Conservation (phyloP, 1,140 invertebrate species). For the Babylonia areolata region DNA sequence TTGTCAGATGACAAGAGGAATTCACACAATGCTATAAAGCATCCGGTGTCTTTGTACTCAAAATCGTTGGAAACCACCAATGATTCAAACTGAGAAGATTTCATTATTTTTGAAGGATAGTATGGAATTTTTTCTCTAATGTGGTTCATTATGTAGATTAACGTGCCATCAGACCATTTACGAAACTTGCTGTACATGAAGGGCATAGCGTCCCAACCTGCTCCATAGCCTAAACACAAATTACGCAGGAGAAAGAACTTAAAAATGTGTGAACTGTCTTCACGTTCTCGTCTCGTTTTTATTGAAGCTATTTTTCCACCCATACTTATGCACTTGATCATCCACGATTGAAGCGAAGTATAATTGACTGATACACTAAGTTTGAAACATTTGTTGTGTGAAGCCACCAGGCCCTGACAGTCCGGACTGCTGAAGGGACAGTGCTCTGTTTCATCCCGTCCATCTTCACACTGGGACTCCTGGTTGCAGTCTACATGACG, state of each 20-base stretch:
- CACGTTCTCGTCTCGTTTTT: not conserved
- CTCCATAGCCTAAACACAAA: not conserved
- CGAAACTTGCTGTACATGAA: not conserved
- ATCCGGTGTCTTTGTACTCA: not conserved
- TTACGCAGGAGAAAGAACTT: not conserved
- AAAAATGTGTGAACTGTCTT: not conserved
- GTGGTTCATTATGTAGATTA: not conserved
- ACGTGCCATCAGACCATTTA: not conserved
- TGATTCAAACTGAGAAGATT: too few relatives aligned
- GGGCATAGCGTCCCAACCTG: not conserved
- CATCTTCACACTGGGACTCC: conserved; percentile 5
- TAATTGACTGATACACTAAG: not conserved
- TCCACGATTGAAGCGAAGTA: not conserved
- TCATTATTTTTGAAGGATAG: too few relatives aligned
- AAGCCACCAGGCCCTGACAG: conserved; percentile 11
- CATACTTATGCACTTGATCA: not conserved
- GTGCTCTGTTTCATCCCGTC: conserved; percentile 17
- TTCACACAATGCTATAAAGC: not conserved
- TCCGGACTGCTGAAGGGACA: conserved; percentile 20
- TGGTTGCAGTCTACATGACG: conserved; percentile 4
- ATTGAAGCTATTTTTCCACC: not conserved
- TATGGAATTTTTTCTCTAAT: not conserved
- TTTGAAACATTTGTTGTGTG: not conserved
- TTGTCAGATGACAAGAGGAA: not conserved
- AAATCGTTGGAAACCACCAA: too few relatives aligned